phyloP scores from a whole-genome alignment of 1,140 invertebrate genomes.

The Pseudomyrmex concolor region DNA sequence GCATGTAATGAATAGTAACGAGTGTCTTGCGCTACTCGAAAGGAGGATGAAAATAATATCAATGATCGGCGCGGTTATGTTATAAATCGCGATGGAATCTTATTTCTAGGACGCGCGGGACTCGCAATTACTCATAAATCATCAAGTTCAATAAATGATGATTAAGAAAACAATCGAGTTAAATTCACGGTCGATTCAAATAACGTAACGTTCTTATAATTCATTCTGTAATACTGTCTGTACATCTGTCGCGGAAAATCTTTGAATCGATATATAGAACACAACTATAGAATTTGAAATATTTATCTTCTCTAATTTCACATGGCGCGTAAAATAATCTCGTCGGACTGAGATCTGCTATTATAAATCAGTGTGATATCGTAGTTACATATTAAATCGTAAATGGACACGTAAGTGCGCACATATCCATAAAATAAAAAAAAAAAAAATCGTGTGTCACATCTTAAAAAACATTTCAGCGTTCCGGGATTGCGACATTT shows the following conservation, averaged over 20 bases:
- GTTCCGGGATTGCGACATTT: slow-evolving; percentile 38
- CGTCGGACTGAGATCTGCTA: not conserved
- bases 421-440: too few species aligned
- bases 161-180: not conserved
- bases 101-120: not conserved
- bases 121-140: not conserved
- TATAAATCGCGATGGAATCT: not conserved
- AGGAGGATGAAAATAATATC: not conserved
- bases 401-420: too few species aligned
- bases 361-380: not conserved
- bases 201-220: too few species aligned
- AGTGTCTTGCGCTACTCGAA: not conserved
- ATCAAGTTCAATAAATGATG: not conserved
- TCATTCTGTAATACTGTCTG: too few species aligned
- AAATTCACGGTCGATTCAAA: not conserved
- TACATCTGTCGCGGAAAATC: not conserved
- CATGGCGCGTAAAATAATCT: not conserved
- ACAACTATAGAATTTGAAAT: not conserved
- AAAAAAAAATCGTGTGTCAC: not conserved
- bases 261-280: not conserved
- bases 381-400: too few species aligned
- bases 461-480: slow-evolving; percentile 13
- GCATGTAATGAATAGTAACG: slow-evolving; percentile 24
- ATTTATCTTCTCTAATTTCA: not conserved
- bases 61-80: not conserved